A percentile compares a stretch with the other conserved stretches of the same genome.
These are phyloP conservation scores for Cebidichthys violaceus DNA, from an alignment of 2,113 vertebrate species.

Conservation along the genomic window DNA sequence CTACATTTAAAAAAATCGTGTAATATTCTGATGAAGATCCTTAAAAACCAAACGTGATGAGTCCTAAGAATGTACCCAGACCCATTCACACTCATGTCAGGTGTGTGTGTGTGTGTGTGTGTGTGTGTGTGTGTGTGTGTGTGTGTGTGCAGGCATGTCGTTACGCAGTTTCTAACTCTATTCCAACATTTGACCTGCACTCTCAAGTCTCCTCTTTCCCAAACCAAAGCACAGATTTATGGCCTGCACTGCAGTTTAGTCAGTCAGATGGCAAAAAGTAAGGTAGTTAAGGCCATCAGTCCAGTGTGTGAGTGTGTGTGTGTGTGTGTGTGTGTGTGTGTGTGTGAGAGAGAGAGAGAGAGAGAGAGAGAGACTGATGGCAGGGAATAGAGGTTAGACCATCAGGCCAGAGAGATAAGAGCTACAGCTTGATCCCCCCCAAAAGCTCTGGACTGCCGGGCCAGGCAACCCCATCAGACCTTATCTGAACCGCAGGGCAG, in stretches of 20 bases:
- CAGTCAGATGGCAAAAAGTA: constrained; percentile 43
- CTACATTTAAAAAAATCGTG: background rate
- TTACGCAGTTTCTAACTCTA: background rate
- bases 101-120: constrained; percentile 3
- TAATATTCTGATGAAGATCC: no score
- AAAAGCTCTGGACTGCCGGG: constrained; percentile 45
- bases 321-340: background rate
- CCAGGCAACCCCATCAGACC: constrained; percentile 41
- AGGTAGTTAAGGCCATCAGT: constrained; percentile 28
- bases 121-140: constrained; percentile 5
- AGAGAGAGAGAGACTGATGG: constrained; percentile 46
- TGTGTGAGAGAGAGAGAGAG: no score
- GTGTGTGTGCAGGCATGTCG: background rate
- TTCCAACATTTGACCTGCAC: background rate
- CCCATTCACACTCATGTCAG: background rate
- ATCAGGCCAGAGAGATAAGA: constrained; percentile 68
- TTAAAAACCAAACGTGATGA: background rate
- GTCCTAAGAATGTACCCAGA: background rate
- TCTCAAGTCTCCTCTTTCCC: background rate
- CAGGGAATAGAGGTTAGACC: constrained; percentile 53
- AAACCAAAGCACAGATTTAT: constrained; percentile 23
- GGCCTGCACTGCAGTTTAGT: constrained; percentile 26
- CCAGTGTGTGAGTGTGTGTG: background rate
- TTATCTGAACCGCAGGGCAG: constrained; percentile 31
- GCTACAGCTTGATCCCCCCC: constrained; percentile 53